Conservation (phyloP, 2,888 invertebrate species). For the Seira musarum region DNA sequence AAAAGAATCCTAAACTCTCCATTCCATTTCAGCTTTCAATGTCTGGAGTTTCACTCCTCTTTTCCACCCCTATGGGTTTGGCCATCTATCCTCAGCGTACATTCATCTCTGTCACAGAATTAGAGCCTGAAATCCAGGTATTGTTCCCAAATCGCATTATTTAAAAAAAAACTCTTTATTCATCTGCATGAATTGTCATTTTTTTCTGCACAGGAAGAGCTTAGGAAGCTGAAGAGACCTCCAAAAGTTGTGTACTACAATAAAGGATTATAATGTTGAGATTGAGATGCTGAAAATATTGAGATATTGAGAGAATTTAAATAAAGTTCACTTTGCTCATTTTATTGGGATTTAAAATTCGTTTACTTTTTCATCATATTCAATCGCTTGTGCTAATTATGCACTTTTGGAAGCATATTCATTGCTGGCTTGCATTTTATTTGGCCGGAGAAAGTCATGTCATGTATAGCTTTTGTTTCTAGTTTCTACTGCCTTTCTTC, state of each 20-base stretch:
- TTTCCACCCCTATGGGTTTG: constrained; percentile 78
- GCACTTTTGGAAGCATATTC: no score
- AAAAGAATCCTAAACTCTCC: not conserved
- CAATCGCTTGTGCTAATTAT: no score
- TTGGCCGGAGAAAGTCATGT: no score
- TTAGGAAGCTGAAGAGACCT: constrained; percentile 77
- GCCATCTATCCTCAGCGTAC: constrained; percentile 77
- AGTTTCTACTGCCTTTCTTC: no score
- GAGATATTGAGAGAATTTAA: no score
- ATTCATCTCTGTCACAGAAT: constrained; percentile 72
- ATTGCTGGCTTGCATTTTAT: no score
- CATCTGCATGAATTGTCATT: constrained; percentile 24
- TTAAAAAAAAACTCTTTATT: not conserved
- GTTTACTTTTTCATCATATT: no score
- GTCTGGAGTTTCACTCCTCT: constrained; percentile 72
- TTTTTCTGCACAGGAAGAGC: constrained; percentile 75
- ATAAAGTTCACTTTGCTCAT: no score
- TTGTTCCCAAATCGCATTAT: no score
- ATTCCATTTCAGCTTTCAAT: constrained; percentile 26
- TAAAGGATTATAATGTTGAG: constrained; percentile 47
- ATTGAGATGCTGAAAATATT: no score
- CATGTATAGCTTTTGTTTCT: no score
- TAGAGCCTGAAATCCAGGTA: constrained; percentile 74
- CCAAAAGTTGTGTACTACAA: constrained; percentile 72
- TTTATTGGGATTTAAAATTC: no score